A percentile compares a stretch with the other conserved stretches of the same genome.
These are phyloP conservation scores for Trichogramma evanescens DNA, from an alignment of 2,888 invertebrate genomes.

Conservation along the genomic window DNA sequence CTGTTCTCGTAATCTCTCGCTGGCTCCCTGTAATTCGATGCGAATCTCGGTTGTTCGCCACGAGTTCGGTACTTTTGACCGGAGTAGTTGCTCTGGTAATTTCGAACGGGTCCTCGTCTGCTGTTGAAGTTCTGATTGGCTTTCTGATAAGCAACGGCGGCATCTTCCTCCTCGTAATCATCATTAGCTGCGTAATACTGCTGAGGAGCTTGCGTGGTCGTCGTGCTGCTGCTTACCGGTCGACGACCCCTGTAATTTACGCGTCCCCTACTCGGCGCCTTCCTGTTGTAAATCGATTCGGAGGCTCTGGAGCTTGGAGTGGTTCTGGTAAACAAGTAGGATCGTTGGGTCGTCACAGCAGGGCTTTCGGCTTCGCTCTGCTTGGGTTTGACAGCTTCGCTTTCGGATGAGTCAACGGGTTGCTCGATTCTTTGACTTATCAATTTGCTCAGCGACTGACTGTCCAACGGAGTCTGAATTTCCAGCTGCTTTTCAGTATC, in stretches of 20 bases:
- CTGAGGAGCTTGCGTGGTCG: not conserved
- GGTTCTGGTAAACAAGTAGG: too few relatives aligned
- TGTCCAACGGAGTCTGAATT: conserved; percentile 20
- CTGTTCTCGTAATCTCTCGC: not conserved
- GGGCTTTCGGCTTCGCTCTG: not conserved
- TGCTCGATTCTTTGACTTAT: conserved; percentile 25
- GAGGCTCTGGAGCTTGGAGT: too few relatives aligned
- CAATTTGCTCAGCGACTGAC: conserved; percentile 25
- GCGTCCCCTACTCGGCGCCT: too few relatives aligned
- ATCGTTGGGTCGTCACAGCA: too few relatives aligned
- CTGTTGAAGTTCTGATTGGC: not conserved
- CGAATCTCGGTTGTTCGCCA: not conserved
- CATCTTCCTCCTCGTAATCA: not conserved
- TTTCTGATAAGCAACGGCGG: not conserved
- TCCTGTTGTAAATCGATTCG: too few relatives aligned
- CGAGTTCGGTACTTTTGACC: too few relatives aligned
- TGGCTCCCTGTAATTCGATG: not conserved
- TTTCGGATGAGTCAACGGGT: conserved; percentile 21
- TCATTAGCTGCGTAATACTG: not conserved
- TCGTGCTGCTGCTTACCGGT: too few relatives aligned
- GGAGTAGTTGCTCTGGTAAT: too few relatives aligned
- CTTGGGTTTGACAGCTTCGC: conserved; percentile 1
- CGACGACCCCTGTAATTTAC: too few relatives aligned
- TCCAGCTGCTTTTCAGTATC: not conserved
- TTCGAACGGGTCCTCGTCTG: too few relatives aligned